Conservation (phyloP, 35 echinoderm and acorn worm genomes). For the Heliocidaris erythrogramma region DNA sequence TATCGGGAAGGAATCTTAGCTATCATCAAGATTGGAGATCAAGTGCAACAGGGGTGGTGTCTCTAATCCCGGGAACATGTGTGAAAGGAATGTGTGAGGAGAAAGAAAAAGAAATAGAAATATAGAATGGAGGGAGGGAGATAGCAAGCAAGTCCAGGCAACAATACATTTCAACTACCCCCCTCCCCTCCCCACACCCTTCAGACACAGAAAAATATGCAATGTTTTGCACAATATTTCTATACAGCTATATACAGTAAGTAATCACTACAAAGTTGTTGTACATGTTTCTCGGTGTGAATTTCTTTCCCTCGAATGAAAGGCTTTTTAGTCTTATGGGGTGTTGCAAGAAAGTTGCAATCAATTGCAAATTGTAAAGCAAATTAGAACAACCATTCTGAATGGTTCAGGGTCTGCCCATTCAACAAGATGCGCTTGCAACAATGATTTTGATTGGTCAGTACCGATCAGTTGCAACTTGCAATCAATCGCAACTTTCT, state of each 20-base stretch:
- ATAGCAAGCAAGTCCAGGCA: neutral
- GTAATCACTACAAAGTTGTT: too few species aligned
- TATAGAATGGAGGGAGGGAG: neutral
- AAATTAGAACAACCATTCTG: too few species aligned
- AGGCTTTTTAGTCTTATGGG: neutral
- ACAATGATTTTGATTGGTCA: too few species aligned
- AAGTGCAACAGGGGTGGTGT: neutral
- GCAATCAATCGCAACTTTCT: too few species aligned
- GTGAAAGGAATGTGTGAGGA: constrained; percentile 19
- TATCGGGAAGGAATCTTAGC: constrained; percentile 17
- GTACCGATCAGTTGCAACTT: too few species aligned
- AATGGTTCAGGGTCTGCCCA: too few species aligned
- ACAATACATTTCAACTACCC: neutral
- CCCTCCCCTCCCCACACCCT: neutral
- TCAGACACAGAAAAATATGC: too few species aligned
- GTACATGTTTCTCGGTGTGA: neutral
- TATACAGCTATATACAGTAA: too few species aligned
- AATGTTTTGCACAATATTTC: too few species aligned
- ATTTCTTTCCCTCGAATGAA: neutral
- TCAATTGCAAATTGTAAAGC: too few species aligned
- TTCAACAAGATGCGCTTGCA: too few species aligned
- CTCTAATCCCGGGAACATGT: constrained; percentile 15
- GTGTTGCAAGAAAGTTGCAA: too few species aligned
- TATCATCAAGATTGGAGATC: constrained; percentile 26
- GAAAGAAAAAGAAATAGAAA: neutral